Base-by-base conservation (phyloP, 2,888 invertebrate species). In the Amphiduros pacificus region DNA sequence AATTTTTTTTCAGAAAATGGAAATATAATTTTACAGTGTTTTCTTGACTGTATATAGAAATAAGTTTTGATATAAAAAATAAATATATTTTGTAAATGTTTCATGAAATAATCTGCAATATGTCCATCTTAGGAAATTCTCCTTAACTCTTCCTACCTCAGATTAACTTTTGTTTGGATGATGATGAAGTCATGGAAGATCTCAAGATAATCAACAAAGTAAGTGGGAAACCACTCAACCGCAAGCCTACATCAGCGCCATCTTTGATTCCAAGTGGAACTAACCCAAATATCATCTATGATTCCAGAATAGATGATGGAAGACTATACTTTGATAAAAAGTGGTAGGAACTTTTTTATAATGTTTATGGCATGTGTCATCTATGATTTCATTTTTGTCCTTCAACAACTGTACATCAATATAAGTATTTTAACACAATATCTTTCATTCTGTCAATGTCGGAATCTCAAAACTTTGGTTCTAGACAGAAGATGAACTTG, bases 291-390 rank as follows among this genome's bases (percentile, higher is more conserved):
- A 62, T 64, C 17, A 58, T 73, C 3, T 64, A 66, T 22, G 95
- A 95, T 74, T 91, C 93, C 3, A 88, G 92, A 66, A 93, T 96
- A 70, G 96, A 96, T 84, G 95, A 95, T 84, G 95, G 95, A 57
- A 94, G 95, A 84, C 85, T 97, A 64, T 85, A 93, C 76, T 95
- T 93, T 84, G 95, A 96, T 84, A 88, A 94, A 69, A 87, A 93
- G 78, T 96, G 96, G 96, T 87, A 77, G 73, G 77, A 5, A 28
- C 36, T 11, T 11, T 36, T 36, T 36, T n/a, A n/a, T n/a, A n/a
- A n/a, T n/a, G n/a, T n/a, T n/a, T n/a, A n/a, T n/a, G n/a, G n/a
- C n/a, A n/a, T n/a, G n/a, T n/a, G n/a, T n/a, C n/a, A n/a, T n/a
- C n/a, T n/a, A n/a, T n/a, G n/a, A n/a, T n/a, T n/a, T n/a, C n/a